phyloP scores from a whole-genome alignment of 1,140 invertebrate genomes.

The Cydia splendana region DNA sequence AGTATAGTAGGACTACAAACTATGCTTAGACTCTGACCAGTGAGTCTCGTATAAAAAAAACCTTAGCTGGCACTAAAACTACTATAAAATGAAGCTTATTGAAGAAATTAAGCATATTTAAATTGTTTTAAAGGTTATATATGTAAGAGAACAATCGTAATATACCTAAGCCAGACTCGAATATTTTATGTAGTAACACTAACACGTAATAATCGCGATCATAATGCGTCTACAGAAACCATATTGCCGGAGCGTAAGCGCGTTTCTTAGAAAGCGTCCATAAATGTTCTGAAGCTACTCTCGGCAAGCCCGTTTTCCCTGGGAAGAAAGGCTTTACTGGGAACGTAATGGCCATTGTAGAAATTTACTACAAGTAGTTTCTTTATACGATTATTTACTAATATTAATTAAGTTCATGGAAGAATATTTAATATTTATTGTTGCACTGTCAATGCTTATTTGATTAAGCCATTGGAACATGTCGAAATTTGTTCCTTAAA shows the following conservation, averaged over 20 bases:
- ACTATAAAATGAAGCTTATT: too few species aligned
- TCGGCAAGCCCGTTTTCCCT: not conserved
- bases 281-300: not conserved
- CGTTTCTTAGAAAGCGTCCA: not conserved
- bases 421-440: not conserved
- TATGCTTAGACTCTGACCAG: too few species aligned
- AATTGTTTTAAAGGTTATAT: too few species aligned
- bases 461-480: too few species aligned
- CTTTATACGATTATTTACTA: not conserved
- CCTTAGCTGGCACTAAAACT: too few species aligned
- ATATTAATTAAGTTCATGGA: not conserved
- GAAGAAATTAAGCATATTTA: too few species aligned
- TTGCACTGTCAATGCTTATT: too few species aligned
- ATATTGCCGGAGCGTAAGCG: not conserved
- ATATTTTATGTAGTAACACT: not conserved
- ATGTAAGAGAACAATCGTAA: too few species aligned
- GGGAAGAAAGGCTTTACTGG: not conserved
- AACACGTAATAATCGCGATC: not conserved
- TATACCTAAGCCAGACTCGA: too few species aligned
- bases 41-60: too few species aligned
- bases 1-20: too few species aligned
- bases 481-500: too few species aligned
- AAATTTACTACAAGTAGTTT: not conserved
- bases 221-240: not conserved
- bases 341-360: not conserved